Conservation (phyloP, 2,797 vertebrate genomes). For the Enteromius anoplus region DNA sequence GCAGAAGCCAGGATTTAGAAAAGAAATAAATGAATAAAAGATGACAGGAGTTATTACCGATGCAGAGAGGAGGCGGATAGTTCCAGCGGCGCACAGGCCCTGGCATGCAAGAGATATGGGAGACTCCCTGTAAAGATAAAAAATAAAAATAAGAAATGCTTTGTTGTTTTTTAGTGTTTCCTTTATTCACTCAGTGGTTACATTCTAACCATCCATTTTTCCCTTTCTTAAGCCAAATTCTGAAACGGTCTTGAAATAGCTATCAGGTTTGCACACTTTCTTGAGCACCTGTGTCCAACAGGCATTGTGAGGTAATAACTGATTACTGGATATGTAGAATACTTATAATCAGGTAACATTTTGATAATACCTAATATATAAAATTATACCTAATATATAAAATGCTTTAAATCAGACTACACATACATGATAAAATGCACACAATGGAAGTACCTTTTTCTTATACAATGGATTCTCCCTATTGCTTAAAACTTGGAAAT, state of each 20-base stretch:
- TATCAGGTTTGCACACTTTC: not conserved
- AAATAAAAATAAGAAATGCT: constrained; percentile 53
- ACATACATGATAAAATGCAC: not conserved
- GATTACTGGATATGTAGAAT: not conserved
- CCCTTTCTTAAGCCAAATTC: not conserved
- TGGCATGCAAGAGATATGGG: constrained; percentile 98
- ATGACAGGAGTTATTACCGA: constrained; percentile 79
- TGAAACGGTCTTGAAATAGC: not conserved
- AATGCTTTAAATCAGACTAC: not conserved
- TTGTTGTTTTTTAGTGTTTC: constrained; percentile 49
- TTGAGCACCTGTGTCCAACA: not conserved
- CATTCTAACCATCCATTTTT: constrained; percentile 37
- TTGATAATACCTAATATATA: not conserved
- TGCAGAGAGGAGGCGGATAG: constrained; percentile 96
- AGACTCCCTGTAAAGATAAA: constrained; percentile 83
- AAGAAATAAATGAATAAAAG: constrained; percentile 29
- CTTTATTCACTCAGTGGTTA: constrained; percentile 55
- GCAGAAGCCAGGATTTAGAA: constrained; percentile 27
- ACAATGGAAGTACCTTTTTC: not conserved
- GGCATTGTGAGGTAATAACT: not conserved
- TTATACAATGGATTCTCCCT: not conserved
- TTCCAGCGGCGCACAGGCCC: constrained; percentile 97
- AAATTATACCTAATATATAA: not conserved
- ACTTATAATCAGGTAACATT: not conserved
- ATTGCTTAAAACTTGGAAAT: no score